These are phyloP conservation scores for Synergus japonicus DNA, from an alignment of 2,888 invertebrate species.

Conservation along the genomic window DNA sequence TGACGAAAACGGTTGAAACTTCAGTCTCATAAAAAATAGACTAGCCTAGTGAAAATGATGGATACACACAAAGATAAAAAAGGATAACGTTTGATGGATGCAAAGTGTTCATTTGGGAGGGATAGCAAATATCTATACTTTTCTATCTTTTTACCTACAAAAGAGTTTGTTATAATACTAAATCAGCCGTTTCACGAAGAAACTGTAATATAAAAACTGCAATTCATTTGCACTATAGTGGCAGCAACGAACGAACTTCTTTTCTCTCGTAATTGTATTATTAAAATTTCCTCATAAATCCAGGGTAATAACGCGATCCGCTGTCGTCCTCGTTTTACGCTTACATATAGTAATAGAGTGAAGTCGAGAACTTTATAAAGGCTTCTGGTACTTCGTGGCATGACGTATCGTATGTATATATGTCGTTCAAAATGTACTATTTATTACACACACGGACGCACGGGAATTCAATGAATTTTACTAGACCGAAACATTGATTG, in stretches of 20 bases:
- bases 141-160: no score
- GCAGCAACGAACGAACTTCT: background rate
- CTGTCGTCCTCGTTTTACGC: background rate
- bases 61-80: no score
- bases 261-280: background rate
- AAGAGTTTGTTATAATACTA: no score
- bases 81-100: no score
- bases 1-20: no score
- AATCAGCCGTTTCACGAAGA: background rate
- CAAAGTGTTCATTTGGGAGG: no score
- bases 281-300: slow-evolving; percentile 1
- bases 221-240: background rate
- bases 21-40: no score
- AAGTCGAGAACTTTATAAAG: slow-evolving; percentile 1
- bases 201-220: background rate
- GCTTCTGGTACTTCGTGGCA: background rate
- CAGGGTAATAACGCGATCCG: background rate
- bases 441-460: background rate
- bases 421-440: background rate
- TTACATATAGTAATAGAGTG: background rate
- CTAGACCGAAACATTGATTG: background rate
- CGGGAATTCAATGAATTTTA: background rate
- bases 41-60: no score
- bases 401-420: background rate
- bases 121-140: no score